Conservation (phyloP, 2,797 vertebrate species). For the Oreochromis grahami region DNA sequence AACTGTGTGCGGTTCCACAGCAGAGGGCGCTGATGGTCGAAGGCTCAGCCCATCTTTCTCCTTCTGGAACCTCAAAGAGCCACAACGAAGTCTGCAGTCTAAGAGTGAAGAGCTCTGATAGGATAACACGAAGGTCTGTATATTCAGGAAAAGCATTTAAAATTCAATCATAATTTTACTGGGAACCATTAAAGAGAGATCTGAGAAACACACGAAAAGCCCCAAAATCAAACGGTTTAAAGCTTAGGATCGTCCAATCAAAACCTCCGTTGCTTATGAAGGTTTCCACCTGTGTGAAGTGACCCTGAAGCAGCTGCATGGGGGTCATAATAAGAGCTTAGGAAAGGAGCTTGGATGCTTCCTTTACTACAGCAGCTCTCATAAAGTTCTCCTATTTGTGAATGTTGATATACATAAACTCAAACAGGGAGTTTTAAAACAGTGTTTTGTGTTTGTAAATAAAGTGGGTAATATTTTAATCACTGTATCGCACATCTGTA, state of each 20-base stretch:
- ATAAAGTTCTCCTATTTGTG: background rate
- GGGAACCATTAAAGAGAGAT: background rate
- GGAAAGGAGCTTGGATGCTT: background rate
- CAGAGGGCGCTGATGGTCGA: background rate
- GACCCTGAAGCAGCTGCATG: background rate
- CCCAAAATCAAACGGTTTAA: background rate
- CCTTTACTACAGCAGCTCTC: background rate
- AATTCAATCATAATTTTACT: background rate
- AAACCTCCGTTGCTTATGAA: background rate
- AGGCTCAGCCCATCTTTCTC: background rate
- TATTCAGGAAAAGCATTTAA: rapidly evolving
- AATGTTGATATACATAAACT: background rate
- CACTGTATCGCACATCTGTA: background rate
- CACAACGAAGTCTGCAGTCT: background rate
- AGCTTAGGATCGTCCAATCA: background rate
- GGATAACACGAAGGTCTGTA: background rate
- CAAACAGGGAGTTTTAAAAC: background rate
- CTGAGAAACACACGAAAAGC: background rate
- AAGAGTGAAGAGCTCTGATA: background rate
- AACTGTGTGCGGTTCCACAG: background rate
- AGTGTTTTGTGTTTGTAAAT: background rate
- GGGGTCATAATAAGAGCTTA: rapidly evolving
- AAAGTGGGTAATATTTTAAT: background rate
- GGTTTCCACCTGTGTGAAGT: background rate
- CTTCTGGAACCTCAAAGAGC: background rate